Evolutionary conservation across 1,140 invertebrate genomes (phyloP).

Genomic region (Dolichoris vasculosae): DNA sequence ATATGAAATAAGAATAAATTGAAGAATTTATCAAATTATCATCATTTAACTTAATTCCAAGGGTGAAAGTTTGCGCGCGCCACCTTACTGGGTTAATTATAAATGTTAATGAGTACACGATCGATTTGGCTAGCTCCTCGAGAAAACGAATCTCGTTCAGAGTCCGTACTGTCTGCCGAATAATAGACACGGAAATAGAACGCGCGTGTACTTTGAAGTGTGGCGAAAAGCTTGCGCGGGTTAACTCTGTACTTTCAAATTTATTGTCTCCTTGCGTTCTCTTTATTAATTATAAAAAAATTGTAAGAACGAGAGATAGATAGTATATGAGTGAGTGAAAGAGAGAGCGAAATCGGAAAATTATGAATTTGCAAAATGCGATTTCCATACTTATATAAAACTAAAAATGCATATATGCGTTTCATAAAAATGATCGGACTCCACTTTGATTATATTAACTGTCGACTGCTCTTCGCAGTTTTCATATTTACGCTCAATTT

Average conservation of each 20-base stretch:
- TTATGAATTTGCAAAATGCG: not conserved
- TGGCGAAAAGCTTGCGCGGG: not conserved
- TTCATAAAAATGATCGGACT: slow-evolving; percentile 39
- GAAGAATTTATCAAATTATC: not conserved
- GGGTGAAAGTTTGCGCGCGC: not conserved
- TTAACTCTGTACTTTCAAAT: not conserved
- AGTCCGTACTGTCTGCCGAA: slow-evolving; percentile 55
- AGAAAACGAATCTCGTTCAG: not conserved
- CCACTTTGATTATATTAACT: slow-evolving; percentile 28
- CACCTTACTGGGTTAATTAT: slow-evolving; percentile 68
- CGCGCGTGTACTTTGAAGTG: slow-evolving; percentile 44
- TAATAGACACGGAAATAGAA: slow-evolving; percentile 74
- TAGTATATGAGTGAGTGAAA: not conserved
- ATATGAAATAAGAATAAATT: not conserved
- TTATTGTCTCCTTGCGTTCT: not conserved
- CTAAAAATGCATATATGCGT: not conserved
- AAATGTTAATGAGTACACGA: slow-evolving; percentile 75
- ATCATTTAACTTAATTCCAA: not conserved
- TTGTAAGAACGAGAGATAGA: not conserved
- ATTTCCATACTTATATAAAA: not conserved
- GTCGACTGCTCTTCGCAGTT: slow-evolving; percentile 24
- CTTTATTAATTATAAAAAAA: not conserved
- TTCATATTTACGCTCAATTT: slow-evolving; percentile 40
- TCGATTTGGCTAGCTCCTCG: slow-evolving; percentile 69
- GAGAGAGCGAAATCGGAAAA: not conserved